Evolutionary conservation across 2,113 vertebrate genomes (phyloP), one percentile per base, ranked within the genome.

Genomic region (Lota lota): DNA sequence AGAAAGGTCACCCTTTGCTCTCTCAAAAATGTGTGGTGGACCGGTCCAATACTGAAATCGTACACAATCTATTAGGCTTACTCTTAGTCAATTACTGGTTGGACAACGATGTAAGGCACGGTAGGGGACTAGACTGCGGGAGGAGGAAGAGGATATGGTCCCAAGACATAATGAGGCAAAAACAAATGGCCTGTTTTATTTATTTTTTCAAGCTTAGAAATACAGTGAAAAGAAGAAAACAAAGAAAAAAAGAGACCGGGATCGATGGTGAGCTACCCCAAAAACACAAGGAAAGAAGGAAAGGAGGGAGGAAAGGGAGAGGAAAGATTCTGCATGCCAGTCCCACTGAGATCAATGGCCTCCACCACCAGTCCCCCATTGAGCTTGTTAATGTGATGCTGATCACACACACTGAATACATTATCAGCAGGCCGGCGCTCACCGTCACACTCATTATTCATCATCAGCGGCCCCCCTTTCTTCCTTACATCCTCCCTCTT

Each of bases 301-400:
- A 21, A 22, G 40, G 7, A 8, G 22, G 18, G 5, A 64, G 2
- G 24, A 70, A 50, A 69, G 59, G 53, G 51, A 57, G 66, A 53
- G 21, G n/a, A 16, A 47, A 64, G 60, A 60, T 10, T 12, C 8
- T 47, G 40, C 40, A 47, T 47, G 40, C 40, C 61, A 67, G 70
- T 36, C 18, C 51, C 4, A 59, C 22, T 15, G 15, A 50, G 63
- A 69, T 67, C 66, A 14, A 74, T 70, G 69, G 64, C 4, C 5
- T 51, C 22, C 22, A n/a, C 64, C 56, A 36, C 22, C 20, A 3
- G 33, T 58, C 10, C 16, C 5, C 36, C 4, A 54, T 58, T 53
- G 33, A 69, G 61, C 20, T 21, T 64, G 66, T 58, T 67, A 67
- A 70, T 54, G 67, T 53, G 67, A 72, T 57, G 54, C 73, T 62